Evolutionary conservation across 2,113 vertebrate species (phyloP).

Genomic region (Eptesicus fuscus): DNA sequence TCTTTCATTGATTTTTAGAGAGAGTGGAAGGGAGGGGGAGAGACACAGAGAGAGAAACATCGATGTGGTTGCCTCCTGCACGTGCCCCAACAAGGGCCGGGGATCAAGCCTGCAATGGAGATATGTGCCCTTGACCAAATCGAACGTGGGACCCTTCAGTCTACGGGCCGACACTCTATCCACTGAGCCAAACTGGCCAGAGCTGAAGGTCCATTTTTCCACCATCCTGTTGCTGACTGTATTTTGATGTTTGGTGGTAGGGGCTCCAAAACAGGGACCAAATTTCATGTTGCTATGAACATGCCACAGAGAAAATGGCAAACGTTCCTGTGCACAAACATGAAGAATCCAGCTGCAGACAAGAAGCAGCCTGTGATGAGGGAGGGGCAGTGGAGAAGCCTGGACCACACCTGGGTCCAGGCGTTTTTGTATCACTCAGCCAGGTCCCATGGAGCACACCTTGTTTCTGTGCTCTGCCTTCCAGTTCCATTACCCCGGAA

Average conservation of each 20-base stretch:
- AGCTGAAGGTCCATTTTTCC: too few relatives aligned
- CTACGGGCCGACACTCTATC: too few relatives aligned
- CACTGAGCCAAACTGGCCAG: too few relatives aligned
- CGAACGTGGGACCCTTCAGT: too few relatives aligned
- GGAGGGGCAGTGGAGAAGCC: rapidly evolving
- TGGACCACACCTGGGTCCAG: neutral
- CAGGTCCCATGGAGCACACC: neutral
- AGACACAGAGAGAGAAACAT: too few relatives aligned
- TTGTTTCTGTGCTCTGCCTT: neutral
- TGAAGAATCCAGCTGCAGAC: neutral
- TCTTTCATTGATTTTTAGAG: too few relatives aligned
- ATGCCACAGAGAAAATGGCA: neutral
- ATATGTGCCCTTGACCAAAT: too few relatives aligned
- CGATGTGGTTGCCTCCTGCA: too few relatives aligned
- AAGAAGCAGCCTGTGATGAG: neutral
- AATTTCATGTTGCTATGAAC: neutral
- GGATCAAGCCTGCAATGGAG: too few relatives aligned
- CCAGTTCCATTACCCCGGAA: neutral
- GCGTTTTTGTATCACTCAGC: neutral
- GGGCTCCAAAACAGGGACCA: neutral
- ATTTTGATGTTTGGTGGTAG: neutral
- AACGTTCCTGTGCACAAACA: neutral
- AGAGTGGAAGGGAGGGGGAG: too few relatives aligned
- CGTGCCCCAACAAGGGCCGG: too few relatives aligned
- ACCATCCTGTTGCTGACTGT: neutral